Percentiles rank a stretch among this genome's conserved stretches.
These are phyloP conservation scores for Cyprinodon variegatus DNA, from an alignment of 2,113 vertebrate species.

Conservation along the genomic window DNA sequence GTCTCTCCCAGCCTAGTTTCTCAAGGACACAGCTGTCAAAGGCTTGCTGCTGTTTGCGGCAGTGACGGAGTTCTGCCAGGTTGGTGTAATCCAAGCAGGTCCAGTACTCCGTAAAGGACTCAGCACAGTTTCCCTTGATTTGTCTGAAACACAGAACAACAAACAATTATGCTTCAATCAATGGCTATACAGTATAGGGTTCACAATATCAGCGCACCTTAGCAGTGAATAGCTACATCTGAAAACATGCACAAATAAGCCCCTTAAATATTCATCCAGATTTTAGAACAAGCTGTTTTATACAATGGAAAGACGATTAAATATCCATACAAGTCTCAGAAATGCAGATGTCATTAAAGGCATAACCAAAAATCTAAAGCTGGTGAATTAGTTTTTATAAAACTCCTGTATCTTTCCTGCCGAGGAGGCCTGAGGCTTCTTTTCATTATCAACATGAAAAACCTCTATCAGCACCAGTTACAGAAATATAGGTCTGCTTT, in stretches of 20 bases:
- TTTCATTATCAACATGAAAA: not conserved
- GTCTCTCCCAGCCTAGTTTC: constrained; percentile 94
- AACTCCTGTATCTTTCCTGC: too few species aligned
- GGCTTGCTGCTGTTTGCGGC: constrained; percentile 87
- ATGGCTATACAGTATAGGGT: constrained; percentile 3
- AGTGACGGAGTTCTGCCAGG: constrained; percentile 82
- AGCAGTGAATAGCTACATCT: too few species aligned
- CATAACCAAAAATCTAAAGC: not conserved
- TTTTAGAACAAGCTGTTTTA: not conserved
- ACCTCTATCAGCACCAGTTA: not conserved
- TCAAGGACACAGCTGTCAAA: constrained; percentile 95
- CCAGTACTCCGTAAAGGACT: constrained; percentile 96
- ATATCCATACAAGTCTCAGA: not conserved
- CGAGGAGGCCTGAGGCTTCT: too few species aligned
- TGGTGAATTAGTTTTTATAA: not conserved
- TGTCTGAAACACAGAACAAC: constrained; percentile 77
- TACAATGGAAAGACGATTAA: not conserved
- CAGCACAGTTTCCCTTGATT: constrained; percentile 89
- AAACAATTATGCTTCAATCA: constrained; percentile 16
- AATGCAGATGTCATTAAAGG: not conserved
- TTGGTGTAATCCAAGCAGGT: constrained; percentile 89
- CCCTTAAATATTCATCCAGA: too few species aligned
- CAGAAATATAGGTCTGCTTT: not conserved
- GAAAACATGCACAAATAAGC: too few species aligned
- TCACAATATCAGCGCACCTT: constrained; percentile 17